Percentiles rank a stretch among this genome's conserved stretches.
phyloP scores from a whole-genome alignment of 2,888 invertebrate genomes.

The Trissolcus brochymenae region DNA sequence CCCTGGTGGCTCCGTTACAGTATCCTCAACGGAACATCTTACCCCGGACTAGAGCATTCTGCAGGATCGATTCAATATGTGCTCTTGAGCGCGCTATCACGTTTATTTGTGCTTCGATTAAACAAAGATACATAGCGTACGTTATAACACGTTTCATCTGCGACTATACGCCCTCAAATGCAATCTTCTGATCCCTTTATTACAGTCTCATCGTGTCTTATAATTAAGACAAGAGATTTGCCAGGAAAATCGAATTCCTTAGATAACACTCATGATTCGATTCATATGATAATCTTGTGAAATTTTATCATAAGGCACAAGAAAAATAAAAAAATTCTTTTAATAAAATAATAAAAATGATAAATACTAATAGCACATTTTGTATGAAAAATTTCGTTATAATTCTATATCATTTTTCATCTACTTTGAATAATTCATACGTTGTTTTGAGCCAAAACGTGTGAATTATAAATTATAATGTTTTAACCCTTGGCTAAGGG shows the following conservation, averaged over 20 bases:
- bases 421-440: conserved; percentile 17
- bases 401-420: too few relatives aligned
- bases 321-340: too few relatives aligned
- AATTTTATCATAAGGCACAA: too few relatives aligned
- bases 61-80: conserved; percentile 48
- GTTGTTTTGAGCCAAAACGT: conserved; percentile 13
- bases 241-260: not conserved
- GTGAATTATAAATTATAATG: conserved; percentile 40
- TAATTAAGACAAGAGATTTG: conserved; percentile 28
- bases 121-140: conserved; percentile 32
- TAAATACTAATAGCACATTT: too few relatives aligned
- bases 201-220: conserved; percentile 20
- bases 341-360: too few relatives aligned
- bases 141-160: conserved; percentile 44
- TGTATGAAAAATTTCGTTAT: too few relatives aligned
- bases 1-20: conserved; percentile 48
- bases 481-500: conserved; percentile 28
- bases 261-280: not conserved
- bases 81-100: conserved; percentile 52
- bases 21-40: conserved; percentile 52
- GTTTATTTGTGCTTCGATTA: conserved; percentile 55
- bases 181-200: conserved; percentile 26
- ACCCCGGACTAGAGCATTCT: conserved; percentile 32
- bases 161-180: conserved; percentile 21
- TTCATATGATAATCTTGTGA: not conserved